phyloP scores from a whole-genome alignment of 2,888 invertebrate genomes.

The Torymus tubicola region DNA sequence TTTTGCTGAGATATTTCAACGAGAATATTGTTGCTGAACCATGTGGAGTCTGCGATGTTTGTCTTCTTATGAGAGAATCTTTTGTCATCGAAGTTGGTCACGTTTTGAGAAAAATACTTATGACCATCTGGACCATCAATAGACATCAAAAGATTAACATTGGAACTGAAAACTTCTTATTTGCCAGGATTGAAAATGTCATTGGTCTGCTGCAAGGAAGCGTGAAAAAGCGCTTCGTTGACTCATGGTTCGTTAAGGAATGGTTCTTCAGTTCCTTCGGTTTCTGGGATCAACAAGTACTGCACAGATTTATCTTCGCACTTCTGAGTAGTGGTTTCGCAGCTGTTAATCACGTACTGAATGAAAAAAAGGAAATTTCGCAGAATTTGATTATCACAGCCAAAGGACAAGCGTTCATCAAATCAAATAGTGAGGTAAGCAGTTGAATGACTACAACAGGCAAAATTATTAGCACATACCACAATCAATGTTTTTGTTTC shows the following conservation, averaged over 20 bases:
- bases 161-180: background rate
- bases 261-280: slow-evolving; percentile 47
- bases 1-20: slow-evolving; percentile 30
- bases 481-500: slow-evolving; percentile 15
- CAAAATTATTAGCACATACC: too few species aligned
- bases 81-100: slow-evolving; percentile 31
- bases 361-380: slow-evolving; percentile 5
- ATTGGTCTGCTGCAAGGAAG: slow-evolving; percentile 23
- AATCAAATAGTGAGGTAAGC: slow-evolving; percentile 38
- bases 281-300: slow-evolving; percentile 30
- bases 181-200: slow-evolving; percentile 1
- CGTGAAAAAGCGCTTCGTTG: background rate
- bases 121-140: slow-evolving; percentile 46
- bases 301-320: slow-evolving; percentile 29
- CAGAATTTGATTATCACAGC: slow-evolving; percentile 46
- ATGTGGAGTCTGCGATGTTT: slow-evolving; percentile 39
- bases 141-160: slow-evolving; percentile 7
- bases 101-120: slow-evolving; percentile 26
- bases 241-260: slow-evolving; percentile 13
- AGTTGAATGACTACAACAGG: too few species aligned
- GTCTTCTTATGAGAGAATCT: slow-evolving; percentile 11
- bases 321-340: slow-evolving; percentile 19
- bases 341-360: background rate
- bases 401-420: slow-evolving; percentile 34
- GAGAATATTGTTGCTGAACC: slow-evolving; percentile 17